Conservation (phyloP, 1,140 invertebrate genomes). For the Drosophila grimshawi region DNA sequence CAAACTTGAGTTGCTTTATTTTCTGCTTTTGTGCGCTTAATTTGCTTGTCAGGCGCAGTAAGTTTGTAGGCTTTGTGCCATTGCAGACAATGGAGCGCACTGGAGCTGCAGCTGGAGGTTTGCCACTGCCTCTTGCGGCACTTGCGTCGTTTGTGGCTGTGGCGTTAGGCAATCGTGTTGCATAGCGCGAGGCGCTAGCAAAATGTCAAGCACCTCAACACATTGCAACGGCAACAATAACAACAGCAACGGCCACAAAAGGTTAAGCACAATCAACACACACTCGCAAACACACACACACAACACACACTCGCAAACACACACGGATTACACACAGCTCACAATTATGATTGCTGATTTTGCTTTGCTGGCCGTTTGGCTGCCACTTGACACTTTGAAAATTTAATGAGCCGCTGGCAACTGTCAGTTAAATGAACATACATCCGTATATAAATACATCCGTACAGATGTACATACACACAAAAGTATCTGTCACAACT, state of each 20-base stretch:
- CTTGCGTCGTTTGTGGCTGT: conserved; percentile 16
- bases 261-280: conserved; percentile 78
- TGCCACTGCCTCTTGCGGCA: conserved; percentile 5
- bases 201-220: conserved; percentile 79
- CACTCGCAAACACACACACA: conserved; percentile 30
- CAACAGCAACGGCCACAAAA: conserved; percentile 54
- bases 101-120: conserved; percentile 5
- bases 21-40: conserved; percentile 74
- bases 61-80: conserved; percentile 70
- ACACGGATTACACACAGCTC: not conserved
- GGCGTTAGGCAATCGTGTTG: conserved; percentile 53
- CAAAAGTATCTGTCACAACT: not conserved
- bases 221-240: conserved; percentile 26
- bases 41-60: conserved; percentile 61
- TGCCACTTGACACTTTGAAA: conserved; percentile 62
- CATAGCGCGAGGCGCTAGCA: conserved; percentile 68
- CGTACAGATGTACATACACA: not conserved
- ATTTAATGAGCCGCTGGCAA: conserved; percentile 76
- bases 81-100: conserved; percentile 31
- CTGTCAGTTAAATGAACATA: conserved; percentile 62
- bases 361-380: conserved; percentile 48
- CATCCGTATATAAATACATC: conserved; percentile 27
- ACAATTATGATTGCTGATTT: conserved; percentile 3
- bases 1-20: conserved; percentile 67
- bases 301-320: conserved; percentile 6